phyloP scores from a whole-genome alignment of 2,797 vertebrate genomes.

The Margarornis squamiger region DNA sequence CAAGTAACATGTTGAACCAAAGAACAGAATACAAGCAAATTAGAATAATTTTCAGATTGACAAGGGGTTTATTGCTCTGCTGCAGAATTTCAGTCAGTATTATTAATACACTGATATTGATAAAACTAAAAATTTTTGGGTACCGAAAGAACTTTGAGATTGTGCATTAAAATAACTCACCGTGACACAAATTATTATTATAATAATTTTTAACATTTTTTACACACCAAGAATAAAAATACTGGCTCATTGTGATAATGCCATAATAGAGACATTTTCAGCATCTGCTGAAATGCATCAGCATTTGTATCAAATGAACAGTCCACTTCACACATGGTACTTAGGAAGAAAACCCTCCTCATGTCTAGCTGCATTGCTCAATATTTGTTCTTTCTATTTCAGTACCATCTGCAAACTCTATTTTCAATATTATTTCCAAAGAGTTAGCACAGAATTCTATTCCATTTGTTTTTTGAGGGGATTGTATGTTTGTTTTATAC shows the following conservation, averaged over 20 bases:
- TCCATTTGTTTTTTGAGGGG: rapidly evolving
- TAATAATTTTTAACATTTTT: not conserved
- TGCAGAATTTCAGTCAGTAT: not conserved
- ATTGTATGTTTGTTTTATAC: not conserved
- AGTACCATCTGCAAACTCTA: not conserved
- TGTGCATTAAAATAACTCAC: not conserved
- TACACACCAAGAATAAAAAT: not conserved
- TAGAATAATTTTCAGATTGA: not conserved
- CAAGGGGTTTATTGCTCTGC: not conserved
- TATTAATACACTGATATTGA: not conserved
- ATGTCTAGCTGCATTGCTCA: not conserved
- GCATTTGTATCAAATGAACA: not conserved
- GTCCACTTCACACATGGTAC: not conserved
- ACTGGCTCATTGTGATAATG: not conserved
- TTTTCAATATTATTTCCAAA: not conserved
- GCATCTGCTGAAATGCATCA: not conserved
- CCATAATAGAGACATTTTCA: not conserved
- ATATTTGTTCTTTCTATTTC: not conserved
- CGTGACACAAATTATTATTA: not conserved
- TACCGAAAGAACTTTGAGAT: not conserved
- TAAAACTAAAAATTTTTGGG: not conserved
- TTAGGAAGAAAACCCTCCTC: not conserved
- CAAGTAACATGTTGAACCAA: not conserved
- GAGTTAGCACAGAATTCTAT: not conserved
- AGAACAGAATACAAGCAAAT: not conserved